Evolutionary conservation across 2,113 vertebrate genomes (phyloP), one percentile per base, ranked within the genome.

Genomic region (Apteryx mantelli): DNA sequence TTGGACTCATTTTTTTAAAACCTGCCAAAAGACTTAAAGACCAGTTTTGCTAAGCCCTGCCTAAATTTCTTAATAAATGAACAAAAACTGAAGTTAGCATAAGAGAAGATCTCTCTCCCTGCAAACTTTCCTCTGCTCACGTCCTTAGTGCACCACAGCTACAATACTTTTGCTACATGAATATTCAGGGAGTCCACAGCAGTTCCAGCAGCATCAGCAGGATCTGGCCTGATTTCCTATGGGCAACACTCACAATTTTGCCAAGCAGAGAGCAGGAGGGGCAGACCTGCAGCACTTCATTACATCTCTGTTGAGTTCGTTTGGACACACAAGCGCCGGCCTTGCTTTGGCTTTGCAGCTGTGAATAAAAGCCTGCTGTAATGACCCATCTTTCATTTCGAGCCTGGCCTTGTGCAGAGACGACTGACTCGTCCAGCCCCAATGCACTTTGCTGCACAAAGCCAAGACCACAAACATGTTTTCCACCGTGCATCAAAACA

Each of bases 301-400:
- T 21, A 40, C 32, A 13, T 32, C 52, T 56, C 28, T 3, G 1
- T 30, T 15, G 3, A 76, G 61, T 73, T 93, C 55, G 52, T 73
- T 56, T 26, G 32, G 11, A 36, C 11, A 65, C 7, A 64, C 22
- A 77, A 69, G 22, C 0, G 0, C 11, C 44, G 4, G 1, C 0
- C 0, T 12, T 68, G 40, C 75, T 79, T 78, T 65, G 70, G n/a
- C 20, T 74, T 87, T 76, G 66, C 36, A 58, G 58, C 65, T 76
- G 44, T 53, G 25, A 38, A 78, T 18, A 64, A 82, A 89, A 89
- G 6, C 64, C 32, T 55, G 17, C 26, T 74, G 63, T 75, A 80
- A 32, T 13, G 50, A 50, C 9, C 38, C 34, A 85, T 63, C 79
- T 52, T 91, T 93, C 89, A 61, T 60, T 77, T 48, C 0, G 0